A percentile compares a stretch with the other conserved stretches of the same genome.
Evolutionary conservation across 2,888 invertebrate species (phyloP).

Genomic region (Clistopyga incitator): DNA sequence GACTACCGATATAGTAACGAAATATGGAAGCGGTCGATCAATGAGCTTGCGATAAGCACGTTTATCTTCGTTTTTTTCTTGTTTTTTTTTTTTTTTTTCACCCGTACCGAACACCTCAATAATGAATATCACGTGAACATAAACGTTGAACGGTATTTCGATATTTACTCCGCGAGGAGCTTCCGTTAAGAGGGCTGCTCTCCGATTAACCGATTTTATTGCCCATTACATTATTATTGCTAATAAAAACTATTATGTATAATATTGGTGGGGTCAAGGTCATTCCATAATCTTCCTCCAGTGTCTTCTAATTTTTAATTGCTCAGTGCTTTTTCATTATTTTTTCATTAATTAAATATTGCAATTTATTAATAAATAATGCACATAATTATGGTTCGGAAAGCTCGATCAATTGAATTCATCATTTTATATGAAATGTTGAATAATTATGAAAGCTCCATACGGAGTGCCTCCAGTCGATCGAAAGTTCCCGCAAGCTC

Average conservation of each 20-base stretch:
- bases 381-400: too few relatives aligned
- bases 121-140: neutral
- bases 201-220: neutral
- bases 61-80: neutral
- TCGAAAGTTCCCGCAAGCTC: constrained; percentile 26
- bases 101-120: neutral
- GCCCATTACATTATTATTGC: neutral
- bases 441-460: neutral
- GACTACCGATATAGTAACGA: neutral
- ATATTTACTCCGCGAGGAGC: neutral
- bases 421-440: too few relatives aligned
- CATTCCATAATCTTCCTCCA: too few relatives aligned
- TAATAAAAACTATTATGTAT: neutral
- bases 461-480: neutral
- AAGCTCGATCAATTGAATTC: too few relatives aligned
- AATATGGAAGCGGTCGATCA: neutral
- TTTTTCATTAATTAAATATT: too few relatives aligned
- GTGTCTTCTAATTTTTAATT: too few relatives aligned
- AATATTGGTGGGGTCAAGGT: neutral
- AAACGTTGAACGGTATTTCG: neutral
- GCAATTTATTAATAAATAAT: too few relatives aligned
- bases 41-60: neutral
- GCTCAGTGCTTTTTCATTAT: too few relatives aligned
- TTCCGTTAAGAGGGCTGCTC: neutral
- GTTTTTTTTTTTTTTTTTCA: too few relatives aligned